Conservation (phyloP, 2,888 invertebrate genomes). For the Cephus pygmeus region DNA sequence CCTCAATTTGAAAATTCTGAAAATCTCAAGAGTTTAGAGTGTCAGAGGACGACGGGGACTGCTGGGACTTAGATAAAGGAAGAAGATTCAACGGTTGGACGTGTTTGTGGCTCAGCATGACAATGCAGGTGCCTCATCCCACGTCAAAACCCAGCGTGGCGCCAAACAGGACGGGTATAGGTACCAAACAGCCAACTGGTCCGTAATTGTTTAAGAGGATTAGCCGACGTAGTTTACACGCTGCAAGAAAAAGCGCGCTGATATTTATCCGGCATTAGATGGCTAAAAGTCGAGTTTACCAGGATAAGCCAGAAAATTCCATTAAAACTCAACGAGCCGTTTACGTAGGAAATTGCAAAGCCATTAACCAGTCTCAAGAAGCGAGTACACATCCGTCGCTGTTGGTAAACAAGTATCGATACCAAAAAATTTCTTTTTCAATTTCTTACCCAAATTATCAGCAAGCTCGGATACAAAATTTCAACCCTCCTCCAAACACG, state of each 20-base stretch:
- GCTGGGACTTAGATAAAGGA: neutral
- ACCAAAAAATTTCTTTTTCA: neutral
- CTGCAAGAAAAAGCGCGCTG: constrained; percentile 32
- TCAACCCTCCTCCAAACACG: neutral
- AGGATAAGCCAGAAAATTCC: constrained; percentile 41
- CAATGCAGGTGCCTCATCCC: constrained; percentile 66
- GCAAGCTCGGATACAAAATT: neutral
- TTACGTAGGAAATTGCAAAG: constrained; percentile 34
- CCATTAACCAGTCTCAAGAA: neutral
- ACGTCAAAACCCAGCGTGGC: constrained; percentile 66
- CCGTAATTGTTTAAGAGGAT: constrained; percentile 62
- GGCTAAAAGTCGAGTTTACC: constrained; percentile 47
- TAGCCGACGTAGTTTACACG: constrained; percentile 50
- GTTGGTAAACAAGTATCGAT: neutral
- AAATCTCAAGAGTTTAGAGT: neutral
- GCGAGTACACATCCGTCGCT: neutral
- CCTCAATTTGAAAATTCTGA: neutral
- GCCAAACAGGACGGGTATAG: constrained; percentile 50
- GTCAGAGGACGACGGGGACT: neutral
- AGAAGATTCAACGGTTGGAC: constrained; percentile 24
- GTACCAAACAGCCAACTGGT: constrained; percentile 50
- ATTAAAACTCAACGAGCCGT: constrained; percentile 33
- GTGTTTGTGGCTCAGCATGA: constrained; percentile 57
- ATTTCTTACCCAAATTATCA: neutral
- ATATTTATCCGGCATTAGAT: constrained; percentile 45